Evolutionary conservation across 2,797 vertebrate species (phyloP).

Genomic region (Chiroxiphia lanceolata): DNA sequence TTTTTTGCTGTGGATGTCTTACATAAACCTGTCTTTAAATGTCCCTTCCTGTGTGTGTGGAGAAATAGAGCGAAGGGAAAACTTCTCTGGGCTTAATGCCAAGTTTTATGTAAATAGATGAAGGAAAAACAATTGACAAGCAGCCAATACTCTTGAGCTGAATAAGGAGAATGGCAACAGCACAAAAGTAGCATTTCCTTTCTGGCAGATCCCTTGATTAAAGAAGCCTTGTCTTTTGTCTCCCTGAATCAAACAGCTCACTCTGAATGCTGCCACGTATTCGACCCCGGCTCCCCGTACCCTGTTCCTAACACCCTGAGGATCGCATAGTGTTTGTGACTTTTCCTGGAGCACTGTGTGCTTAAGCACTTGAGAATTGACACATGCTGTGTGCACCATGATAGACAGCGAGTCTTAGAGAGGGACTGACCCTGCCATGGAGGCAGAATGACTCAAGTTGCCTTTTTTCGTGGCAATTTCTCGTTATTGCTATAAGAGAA

Average conservation of each 20-base stretch:
- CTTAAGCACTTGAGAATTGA: not conserved
- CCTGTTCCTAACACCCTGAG: not conserved
- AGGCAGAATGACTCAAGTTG: not conserved
- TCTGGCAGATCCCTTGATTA: not conserved
- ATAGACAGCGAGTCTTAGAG: not conserved
- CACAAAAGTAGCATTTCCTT: not conserved
- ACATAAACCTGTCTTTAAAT: not conserved
- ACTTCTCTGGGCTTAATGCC: not conserved
- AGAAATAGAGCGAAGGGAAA: not conserved
- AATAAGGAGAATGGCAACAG: not conserved
- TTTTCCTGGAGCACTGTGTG: not conserved
- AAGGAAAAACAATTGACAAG: not conserved
- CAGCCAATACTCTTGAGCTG: not conserved
- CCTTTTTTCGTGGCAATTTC: not conserved
- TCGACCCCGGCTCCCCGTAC: not conserved
- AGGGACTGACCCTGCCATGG: not conserved
- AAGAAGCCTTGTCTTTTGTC: not conserved
- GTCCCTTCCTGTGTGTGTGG: not conserved
- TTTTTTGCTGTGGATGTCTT: not conserved
- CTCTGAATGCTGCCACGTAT: not conserved
- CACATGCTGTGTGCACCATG: not conserved
- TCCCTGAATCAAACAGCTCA: not conserved
- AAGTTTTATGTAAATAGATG: not conserved
- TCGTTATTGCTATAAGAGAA: not conserved
- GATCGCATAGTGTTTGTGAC: not conserved